Conservation (phyloP, 2,888 invertebrate genomes). For the Agonopterix alstromeriana region DNA sequence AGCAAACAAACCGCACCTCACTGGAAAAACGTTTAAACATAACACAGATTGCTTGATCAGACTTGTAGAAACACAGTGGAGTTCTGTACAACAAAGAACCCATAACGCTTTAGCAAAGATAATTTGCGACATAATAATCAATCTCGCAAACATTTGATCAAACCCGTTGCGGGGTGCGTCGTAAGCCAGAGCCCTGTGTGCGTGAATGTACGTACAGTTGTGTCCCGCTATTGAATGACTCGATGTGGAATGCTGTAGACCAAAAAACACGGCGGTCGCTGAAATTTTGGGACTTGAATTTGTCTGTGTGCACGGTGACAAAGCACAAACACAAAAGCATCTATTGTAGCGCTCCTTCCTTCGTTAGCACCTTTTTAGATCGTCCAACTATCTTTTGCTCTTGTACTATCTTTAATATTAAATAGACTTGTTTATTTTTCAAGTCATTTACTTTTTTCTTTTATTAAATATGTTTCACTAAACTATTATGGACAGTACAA, state of each 20-base stretch:
- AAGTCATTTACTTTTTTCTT: too few species aligned
- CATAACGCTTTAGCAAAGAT: slow-evolving; percentile 3
- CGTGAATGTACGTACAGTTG: slow-evolving; percentile 33
- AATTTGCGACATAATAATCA: slow-evolving; percentile 2
- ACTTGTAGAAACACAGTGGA: slow-evolving; percentile 5
- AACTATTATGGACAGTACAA: slow-evolving; percentile 37
- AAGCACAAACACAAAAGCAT: slow-evolving; percentile 60
- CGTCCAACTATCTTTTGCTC: slow-evolving; percentile 59
- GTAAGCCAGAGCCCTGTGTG: slow-evolving; percentile 43
- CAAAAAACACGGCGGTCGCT: slow-evolving; percentile 39
- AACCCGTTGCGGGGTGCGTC: slow-evolving; percentile 63
- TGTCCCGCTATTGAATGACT: slow-evolving; percentile 55
- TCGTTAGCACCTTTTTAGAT: slow-evolving; percentile 74
- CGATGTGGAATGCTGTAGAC: slow-evolving; percentile 67
- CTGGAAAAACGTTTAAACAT: too few species aligned
- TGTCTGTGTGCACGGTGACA: slow-evolving; percentile 65
- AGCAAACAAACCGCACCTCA: too few species aligned
- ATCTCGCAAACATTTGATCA: slow-evolving; percentile 8
- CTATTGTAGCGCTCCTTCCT: slow-evolving; percentile 73
- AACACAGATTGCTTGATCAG: not conserved
- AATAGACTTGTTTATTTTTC: slow-evolving; percentile 7
- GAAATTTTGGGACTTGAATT: slow-evolving; percentile 29
- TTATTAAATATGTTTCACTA: slow-evolving; percentile 7
- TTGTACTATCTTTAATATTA: not conserved
- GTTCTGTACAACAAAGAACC: not conserved